Conservation (phyloP, 2,113 vertebrate genomes). For the Pelvicachromis taeniatus region DNA sequence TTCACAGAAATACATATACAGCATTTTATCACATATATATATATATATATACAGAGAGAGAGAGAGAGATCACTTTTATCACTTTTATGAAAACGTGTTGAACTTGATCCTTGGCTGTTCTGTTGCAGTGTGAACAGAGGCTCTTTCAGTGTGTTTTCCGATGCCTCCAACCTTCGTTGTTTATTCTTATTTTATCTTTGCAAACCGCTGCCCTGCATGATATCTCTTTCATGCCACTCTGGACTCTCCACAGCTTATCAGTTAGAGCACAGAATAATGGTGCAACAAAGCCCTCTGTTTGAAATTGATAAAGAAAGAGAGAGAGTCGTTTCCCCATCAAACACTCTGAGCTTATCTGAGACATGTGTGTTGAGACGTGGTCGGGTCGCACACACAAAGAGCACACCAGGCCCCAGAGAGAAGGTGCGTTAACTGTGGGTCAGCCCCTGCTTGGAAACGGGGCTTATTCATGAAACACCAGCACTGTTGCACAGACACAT, state of each 20-base stretch:
- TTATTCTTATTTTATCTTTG: slow-evolving; percentile 25
- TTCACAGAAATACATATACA: not conserved
- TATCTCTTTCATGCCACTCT: slow-evolving; percentile 39
- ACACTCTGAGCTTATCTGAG: slow-evolving; percentile 56
- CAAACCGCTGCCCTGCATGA: slow-evolving; percentile 5
- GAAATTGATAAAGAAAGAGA: slow-evolving; percentile 64
- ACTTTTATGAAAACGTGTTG: not conserved
- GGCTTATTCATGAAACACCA: slow-evolving; percentile 14
- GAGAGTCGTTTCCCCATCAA: slow-evolving; percentile 42
- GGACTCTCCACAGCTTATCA: slow-evolving; percentile 56
- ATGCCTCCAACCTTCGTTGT: slow-evolving; percentile 32
- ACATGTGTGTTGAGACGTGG: slow-evolving; percentile 30
- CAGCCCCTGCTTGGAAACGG: not conserved
- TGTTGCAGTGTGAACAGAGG: not conserved
- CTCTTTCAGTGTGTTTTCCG: not conserved
- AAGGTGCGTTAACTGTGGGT: not conserved
- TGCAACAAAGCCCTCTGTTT: slow-evolving; percentile 48
- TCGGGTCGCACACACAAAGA: slow-evolving; percentile 13
- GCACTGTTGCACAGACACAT: not conserved
- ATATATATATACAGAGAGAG: not conserved
- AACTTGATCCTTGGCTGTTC: not conserved
- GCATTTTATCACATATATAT: not conserved
- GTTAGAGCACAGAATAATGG: slow-evolving; percentile 46
- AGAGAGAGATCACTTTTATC: no score
- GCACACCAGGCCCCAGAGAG: not conserved